Evolutionary conservation across 1,140 invertebrate species (phyloP), one percentile per base, ranked within the genome.

Genomic region (Ctenoplectra terminalis): DNA sequence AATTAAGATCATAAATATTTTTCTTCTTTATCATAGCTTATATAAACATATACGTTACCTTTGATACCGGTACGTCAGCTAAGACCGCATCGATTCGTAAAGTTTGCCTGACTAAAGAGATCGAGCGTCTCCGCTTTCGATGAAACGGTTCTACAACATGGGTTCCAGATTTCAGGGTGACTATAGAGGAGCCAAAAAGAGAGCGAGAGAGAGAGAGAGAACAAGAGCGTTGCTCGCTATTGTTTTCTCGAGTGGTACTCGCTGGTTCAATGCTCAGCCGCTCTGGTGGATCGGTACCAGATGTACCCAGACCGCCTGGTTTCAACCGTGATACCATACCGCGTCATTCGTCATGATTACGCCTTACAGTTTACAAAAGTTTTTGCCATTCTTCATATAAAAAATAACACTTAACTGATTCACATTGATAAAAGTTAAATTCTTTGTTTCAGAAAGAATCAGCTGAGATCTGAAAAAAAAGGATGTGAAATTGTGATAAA

Each of bases 241-340:
- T 93, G 92, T 93, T 93, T 93, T 93, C 91, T 93, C 90, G 85
- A 93, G 93, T 93, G 92, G 92, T 89, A 93, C 93, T 93, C 92
- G 90, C 92, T 92, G 90, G 92, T 93, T 93, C 91, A 92, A 93
- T 93, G 92, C 91, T 91, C 92, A 90, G 85, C 90, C 86, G 86
- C 87, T 88, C 89, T 89, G 79, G 71, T 81, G 67, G 72, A 81
- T 81, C 88, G 84, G 81, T 89, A 93, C 91, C 93, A 93, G 92
- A 93, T 93, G 92, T 92, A 90, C 90, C 85, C 78, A 81, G 64
- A 70, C 72, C 73, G 83, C 66, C 79, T 84, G 78, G 79, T 77
- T 84, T 84, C 79, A 67, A 70, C 72, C 73, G 37, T 77, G 78
- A 80, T 72, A 77, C 71, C 52, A 6, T 37, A 78, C 70, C 40